phyloP scores from a whole-genome alignment of 2,888 invertebrate genomes.

The Lasioglossum vierecki region DNA sequence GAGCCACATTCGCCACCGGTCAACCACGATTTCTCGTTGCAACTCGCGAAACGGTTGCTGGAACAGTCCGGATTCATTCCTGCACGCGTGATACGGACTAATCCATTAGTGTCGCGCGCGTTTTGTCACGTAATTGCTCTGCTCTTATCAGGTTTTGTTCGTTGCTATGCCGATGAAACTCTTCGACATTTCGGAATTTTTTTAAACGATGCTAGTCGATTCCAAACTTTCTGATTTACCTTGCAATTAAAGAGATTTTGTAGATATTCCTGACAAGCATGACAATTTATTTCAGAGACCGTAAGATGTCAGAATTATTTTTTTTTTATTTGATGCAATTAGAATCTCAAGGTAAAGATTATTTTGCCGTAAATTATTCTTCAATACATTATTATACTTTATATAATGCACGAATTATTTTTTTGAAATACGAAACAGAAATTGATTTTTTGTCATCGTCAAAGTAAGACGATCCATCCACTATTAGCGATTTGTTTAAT shows the following conservation, averaged over 20 bases:
- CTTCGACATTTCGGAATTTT: not conserved
- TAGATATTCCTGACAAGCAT: too few species aligned
- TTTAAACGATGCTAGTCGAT: not conserved
- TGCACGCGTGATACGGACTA: not conserved
- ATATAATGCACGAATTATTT: too few species aligned
- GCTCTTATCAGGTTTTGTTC: not conserved
- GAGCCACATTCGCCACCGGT: not conserved
- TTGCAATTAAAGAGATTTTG: too few species aligned
- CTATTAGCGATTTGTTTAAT: not conserved
- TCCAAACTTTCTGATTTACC: too few species aligned
- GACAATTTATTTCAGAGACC: too few species aligned
- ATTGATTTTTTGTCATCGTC: not conserved
- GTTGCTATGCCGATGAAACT: not conserved
- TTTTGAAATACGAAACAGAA: not conserved
- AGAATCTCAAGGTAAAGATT: too few species aligned
- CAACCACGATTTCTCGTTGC: not conserved
- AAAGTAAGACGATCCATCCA: not conserved
- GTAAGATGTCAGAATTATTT: too few species aligned
- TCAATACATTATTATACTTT: too few species aligned
- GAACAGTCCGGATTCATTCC: not conserved
- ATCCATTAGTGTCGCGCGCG: not conserved
- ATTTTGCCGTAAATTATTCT: too few species aligned
- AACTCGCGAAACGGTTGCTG: not conserved
- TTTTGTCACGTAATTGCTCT: not conserved
- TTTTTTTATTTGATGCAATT: too few species aligned